These are phyloP conservation scores for Manis crassicaudata DNA, from an alignment of 2,797 vertebrate genomes.

Conservation along the genomic window DNA sequence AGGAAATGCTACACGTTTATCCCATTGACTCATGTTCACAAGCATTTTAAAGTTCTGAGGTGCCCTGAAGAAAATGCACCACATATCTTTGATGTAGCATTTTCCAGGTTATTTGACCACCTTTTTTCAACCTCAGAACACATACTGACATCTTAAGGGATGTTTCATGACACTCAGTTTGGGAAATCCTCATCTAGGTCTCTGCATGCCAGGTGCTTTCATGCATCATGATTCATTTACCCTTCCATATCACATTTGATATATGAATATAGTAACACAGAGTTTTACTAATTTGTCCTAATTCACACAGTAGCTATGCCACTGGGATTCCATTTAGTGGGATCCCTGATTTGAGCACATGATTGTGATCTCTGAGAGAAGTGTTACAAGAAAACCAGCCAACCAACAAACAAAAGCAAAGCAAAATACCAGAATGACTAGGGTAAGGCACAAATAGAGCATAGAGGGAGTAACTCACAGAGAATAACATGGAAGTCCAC, in stretches of 20 bases:
- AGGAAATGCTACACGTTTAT: neutral
- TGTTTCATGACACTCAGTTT: neutral
- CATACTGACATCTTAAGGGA: neutral
- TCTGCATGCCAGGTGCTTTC: neutral
- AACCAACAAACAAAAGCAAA: neutral
- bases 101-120: neutral
- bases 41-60: neutral
- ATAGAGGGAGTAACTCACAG: neutral
- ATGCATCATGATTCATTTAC: neutral
- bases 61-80: neutral
- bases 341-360: neutral
- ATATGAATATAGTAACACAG: neutral
- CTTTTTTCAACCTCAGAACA: neutral
- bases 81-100: neutral
- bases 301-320: neutral
- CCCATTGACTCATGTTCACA: neutral
- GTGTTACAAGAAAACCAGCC: neutral
- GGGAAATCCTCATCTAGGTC: neutral
- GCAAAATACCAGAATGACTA: neutral
- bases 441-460: neutral
- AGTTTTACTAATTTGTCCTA: slow-evolving; percentile 9
- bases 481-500: neutral
- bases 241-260: neutral
- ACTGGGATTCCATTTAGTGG: neutral
- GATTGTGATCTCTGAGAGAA: neutral